Conservation (phyloP, 1,140 invertebrate genomes). For the Papilio xuthus region DNA sequence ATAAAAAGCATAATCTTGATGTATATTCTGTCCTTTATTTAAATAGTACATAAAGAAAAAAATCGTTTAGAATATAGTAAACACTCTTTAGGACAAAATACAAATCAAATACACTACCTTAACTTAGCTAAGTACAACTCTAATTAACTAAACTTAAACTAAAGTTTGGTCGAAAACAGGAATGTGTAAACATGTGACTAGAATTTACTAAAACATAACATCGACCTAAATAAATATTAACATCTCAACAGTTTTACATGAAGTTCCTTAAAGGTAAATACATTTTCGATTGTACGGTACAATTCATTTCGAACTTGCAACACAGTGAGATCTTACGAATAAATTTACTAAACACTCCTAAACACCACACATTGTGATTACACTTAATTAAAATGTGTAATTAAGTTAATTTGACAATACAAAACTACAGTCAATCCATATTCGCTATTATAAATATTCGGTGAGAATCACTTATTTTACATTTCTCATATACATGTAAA, state of each 20-base stretch:
- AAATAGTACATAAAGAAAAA: background rate
- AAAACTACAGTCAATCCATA: background rate
- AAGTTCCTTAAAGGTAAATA: conserved; percentile 58
- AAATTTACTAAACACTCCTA: conserved; percentile 47
- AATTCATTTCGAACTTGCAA: conserved; percentile 61
- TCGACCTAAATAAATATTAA: conserved; percentile 76
- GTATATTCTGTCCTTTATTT: background rate
- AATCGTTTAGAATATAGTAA: background rate
- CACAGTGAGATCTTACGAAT: conserved; percentile 72
- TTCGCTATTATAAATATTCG: conserved; percentile 3
- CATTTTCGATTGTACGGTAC: conserved; percentile 51
- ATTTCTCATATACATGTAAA: conserved; percentile 12
- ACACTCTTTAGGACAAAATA: conserved; percentile 18
- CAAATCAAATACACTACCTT: conserved; percentile 26
- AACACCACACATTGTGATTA: conserved; percentile 45
- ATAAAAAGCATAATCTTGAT: conserved; percentile 28
- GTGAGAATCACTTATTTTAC: background rate
- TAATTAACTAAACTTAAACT: conserved; percentile 52
- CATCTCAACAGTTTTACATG: conserved; percentile 69
- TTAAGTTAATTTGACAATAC: background rate
- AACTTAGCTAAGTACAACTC: conserved; percentile 49
- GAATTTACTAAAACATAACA: conserved; percentile 81
- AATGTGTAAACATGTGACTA: conserved; percentile 80
- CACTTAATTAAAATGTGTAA: background rate
- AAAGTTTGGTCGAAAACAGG: conserved; percentile 80